Conservation (phyloP, 1,140 invertebrate species). For the Drosophila funebris region DNA sequence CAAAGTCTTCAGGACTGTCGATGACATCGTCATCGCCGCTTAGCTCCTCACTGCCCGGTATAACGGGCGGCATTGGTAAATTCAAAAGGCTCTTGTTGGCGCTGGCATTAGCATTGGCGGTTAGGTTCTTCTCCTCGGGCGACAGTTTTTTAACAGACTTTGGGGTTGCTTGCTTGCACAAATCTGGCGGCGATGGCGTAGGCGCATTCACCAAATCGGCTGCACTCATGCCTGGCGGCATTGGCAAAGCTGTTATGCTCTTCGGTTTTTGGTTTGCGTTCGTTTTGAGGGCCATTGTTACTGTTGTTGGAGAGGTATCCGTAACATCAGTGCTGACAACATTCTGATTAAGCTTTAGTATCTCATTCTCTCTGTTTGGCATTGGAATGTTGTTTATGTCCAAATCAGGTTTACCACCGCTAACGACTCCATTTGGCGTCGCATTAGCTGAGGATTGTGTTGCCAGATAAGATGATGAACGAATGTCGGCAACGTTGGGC, state of each 20-base stretch:
- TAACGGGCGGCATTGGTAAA: constrained; percentile 94
- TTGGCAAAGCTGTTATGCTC: constrained; percentile 89
- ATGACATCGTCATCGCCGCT: constrained; percentile 89
- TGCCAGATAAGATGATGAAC: constrained; percentile 32
- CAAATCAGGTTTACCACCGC: constrained; percentile 65
- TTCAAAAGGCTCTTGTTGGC: constrained; percentile 91
- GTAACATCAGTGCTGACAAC: constrained; percentile 47
- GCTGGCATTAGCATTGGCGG: constrained; percentile 72
- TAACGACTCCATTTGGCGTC: constrained; percentile 64
- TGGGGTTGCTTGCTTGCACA: constrained; percentile 29
- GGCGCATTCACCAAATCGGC: constrained; percentile 85
- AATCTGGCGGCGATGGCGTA: constrained; percentile 77
- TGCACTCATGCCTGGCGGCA: constrained; percentile 93
- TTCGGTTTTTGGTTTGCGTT: constrained; percentile 85
- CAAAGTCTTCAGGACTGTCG: constrained; percentile 87
- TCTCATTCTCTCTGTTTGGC: constrained; percentile 80
- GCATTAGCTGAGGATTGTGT: constrained; percentile 35
- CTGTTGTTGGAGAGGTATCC: constrained; percentile 46
- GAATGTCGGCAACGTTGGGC: constrained; percentile 52
- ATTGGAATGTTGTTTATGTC: constrained; percentile 88
- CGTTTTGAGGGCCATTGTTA: constrained; percentile 33
- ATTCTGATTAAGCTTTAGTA: constrained; percentile 29
- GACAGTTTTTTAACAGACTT: constrained; percentile 42
- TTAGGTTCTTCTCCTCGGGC: constrained; percentile 44
- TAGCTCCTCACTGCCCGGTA: constrained; percentile 91